Evolutionary conservation across 2,888 invertebrate genomes (phyloP), one percentile per base, ranked within the genome.

Genomic region (Temnothorax ravouxi): DNA sequence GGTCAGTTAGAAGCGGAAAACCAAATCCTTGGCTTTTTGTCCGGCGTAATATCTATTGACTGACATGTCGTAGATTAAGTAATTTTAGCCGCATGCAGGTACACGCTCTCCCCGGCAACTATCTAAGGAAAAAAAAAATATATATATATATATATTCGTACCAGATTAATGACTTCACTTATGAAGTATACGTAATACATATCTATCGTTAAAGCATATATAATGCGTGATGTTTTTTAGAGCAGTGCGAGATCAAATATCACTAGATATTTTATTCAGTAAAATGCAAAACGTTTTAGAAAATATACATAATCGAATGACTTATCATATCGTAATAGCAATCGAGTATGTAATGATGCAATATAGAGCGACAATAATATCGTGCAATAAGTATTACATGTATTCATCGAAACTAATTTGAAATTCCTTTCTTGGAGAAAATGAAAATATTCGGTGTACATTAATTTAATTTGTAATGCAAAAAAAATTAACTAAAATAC

Each of bases 31-130:
- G 41, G 8, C 25, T 76, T 64, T 52, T 76, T 76, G 25, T 52
- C 38, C 25, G 18, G 13, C 29, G 5, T 21, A 64, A 52, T 52
- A 52, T 64, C 25, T 38, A 64, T 76, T 50, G 64, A 76, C 50
- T 41, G 25, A 18, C 64, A 38, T 25, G 38, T 52, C 38, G 64
- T 64, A 76, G 52, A 76, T 76, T 76, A 64, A 76, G 76, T 76
- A 76, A 76, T 64, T 76, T 76, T 38, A 64, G 25, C 76, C 76
- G 21, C n/a, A 21, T 5, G 50, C 18, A n/a, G 29, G 21, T 61
- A 75, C 21, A 71, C 4, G 11, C 25, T 76, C 18, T 64, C 64
- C 25, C 6, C 25, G 11, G 15, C 61, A 61, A 50, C 62, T 62
- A 38, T 11, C 6, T 25, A 34, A 18, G 56, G n/a, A n/a, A n/a